Conservation (phyloP, 2,888 invertebrate genomes). For the Apotomis betuletana region DNA sequence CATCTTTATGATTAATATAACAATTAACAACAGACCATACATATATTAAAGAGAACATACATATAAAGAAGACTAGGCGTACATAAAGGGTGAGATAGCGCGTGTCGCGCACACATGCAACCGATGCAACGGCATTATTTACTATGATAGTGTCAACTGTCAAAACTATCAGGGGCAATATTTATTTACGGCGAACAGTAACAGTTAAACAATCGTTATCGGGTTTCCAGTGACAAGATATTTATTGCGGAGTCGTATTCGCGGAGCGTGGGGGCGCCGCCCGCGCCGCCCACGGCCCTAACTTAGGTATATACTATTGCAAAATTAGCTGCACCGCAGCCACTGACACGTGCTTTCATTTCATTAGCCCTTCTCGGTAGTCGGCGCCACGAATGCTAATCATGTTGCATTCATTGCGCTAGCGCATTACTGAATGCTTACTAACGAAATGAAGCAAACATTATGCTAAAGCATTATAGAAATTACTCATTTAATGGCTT, state of each 20-base stretch:
- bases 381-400: conserved; percentile 15
- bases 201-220: conserved; percentile 59
- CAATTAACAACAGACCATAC: not conserved
- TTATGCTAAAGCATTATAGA: not conserved
- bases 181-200: conserved; percentile 56
- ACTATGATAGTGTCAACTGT: conserved; percentile 50
- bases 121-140: conserved; percentile 14
- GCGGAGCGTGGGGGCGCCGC: conserved; percentile 59
- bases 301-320: conserved; percentile 33
- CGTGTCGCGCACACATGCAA: conserved; percentile 28
- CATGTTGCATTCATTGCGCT: conserved; percentile 6
- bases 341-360: conserved; percentile 24
- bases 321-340: conserved; percentile 41
- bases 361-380: conserved; percentile 18
- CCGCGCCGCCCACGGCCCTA: conserved; percentile 51
- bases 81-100: not conserved
- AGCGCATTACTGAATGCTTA: not conserved
- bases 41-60: too few relatives aligned
- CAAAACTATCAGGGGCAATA: conserved; percentile 54
- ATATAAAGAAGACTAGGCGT: not conserved
- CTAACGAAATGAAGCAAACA: not conserved
- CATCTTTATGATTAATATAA: too few relatives aligned
- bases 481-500: too few relatives aligned
- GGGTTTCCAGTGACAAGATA: conserved; percentile 57
- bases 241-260: conserved; percentile 55